Percentiles rank a stretch among this genome's conserved stretches.
Conservation (phyloP, 2,888 invertebrate species). For the Tetragnatha montana region DNA sequence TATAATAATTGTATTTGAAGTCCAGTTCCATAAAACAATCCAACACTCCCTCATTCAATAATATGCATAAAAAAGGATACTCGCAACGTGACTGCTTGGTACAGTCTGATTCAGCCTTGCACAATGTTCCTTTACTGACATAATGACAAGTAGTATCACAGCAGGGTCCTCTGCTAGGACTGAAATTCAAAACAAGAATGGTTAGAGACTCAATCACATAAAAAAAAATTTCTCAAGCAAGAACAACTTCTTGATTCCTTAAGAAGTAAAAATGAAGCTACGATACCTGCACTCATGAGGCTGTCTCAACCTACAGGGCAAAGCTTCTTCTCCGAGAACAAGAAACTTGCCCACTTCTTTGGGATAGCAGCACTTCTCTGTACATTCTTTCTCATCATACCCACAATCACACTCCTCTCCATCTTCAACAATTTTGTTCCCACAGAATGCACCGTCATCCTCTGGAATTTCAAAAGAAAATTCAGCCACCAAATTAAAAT, state of each 20-base stretch:
- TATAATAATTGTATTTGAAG: no score
- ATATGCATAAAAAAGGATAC: conserved; percentile 75
- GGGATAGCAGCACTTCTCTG: conserved; percentile 90
- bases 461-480: conserved; percentile 76
- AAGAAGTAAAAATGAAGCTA: not conserved
- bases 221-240: not conserved
- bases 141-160: conserved; percentile 89
- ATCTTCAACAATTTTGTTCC: conserved; percentile 98
- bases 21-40: not conserved
- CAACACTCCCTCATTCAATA: not conserved
- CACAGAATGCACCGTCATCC: conserved; percentile 97
- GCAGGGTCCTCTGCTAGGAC: conserved; percentile 98
- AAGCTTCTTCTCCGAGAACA: conserved; percentile 67
- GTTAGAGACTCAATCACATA: not conserved
- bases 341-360: conserved; percentile 78
- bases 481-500: no score
- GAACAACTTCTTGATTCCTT: not conserved
- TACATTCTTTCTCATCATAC: conserved; percentile 92
- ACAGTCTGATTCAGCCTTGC: conserved; percentile 82
- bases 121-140: conserved; percentile 79
- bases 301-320: conserved; percentile 73
- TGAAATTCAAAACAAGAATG: conserved; percentile 79
- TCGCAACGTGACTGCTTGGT: conserved; percentile 91
- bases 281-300: conserved; percentile 74
- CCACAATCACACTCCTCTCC: conserved; percentile 99